Base-by-base conservation (phyloP, 2,888 invertebrate species). In the Sminthurinus aureus region DNA sequence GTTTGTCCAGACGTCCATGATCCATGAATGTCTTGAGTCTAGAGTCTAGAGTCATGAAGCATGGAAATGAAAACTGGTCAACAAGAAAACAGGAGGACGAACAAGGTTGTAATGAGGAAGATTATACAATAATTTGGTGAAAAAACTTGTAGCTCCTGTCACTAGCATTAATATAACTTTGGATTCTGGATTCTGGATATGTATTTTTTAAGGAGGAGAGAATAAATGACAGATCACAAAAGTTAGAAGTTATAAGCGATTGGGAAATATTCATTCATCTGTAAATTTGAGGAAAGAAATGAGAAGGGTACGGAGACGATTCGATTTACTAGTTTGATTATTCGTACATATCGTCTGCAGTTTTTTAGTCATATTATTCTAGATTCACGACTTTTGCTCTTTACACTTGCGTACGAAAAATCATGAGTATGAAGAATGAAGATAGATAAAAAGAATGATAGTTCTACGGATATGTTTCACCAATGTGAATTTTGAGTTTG, bases 111-210 rank as follows among this genome's bases (percentile, higher is more conserved):
- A 38, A 38, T 38, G 38, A 38, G 38, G 38, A 67, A 79, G 50
- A 67, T 79, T 69, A 79, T 79, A 38, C 38, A 79, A 79, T 22
- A 71, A 38, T 81, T 81, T 69, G 18, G 38, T 38, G 50, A 26
- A 66, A 50, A 66, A 67, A 69, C 80, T 58, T 69, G 80, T 81
- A 81, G 80, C 80, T 81, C 73, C 80, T 81, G 80, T 73, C 80
- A 81, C 73, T 81, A 73, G 58, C 80, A 74, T 81, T 81, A 81
- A 58, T 24, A 71, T 24, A 81, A 73, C 38, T 38, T 6, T 38
- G 38, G 38, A 78, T 78, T 64, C 64, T 78, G 58, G 52, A 64
- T 64, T 51, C 64, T 78, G 50, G 52, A 78, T 20, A 78, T 50
- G 18, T n/a, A 2, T 18, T 50, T 75, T n/a, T 69, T 20, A 20